Evolutionary conservation across 1,140 invertebrate genomes (phyloP), one percentile per base, ranked within the genome.

Genomic region (Tetramorium simillimum): DNA sequence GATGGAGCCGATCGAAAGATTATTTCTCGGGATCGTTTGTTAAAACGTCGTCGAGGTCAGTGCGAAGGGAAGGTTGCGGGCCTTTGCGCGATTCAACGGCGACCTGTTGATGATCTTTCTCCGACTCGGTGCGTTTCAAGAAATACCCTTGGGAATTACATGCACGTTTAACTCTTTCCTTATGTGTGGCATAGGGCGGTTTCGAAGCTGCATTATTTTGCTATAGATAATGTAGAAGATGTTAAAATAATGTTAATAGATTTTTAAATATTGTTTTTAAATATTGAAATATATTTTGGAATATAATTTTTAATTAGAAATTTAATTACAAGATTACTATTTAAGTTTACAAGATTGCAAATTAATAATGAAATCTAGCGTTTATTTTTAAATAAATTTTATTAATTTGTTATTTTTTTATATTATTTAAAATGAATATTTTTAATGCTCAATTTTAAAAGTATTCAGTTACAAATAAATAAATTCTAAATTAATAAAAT

Each of bases 21-120:
- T 62, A 84, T 73, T n/a, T 28, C 40, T 60, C 53, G 9, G 12
- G 3, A 58, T 75, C 24, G n/a, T 60, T 73, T 53, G 69, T 75
- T 46, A 28, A 84, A 75, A 33, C 69, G 58, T 75, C 78, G 37
- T 82, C 40, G 58, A 84, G 80, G 37, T 84, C 63, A 81, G 58
- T 77, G 28, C 46, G 3, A 67, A 84, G 40, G 18, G 24, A 73
- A 21, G 24, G 24, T 49, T 24, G 43, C 40, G 53, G 18, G 14
- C 49, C 51, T 81, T 81, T 81, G 69, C 69, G 53, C 69, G 77
- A 80, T 53, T 80, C 77, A 80, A 37, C 77, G 80, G 73, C 62
- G 69, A 89, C 88, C 86, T 89, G 88, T 89, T 89, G 88, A 89
- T 88, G 86, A 88, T 85, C 62, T 70, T 73, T 56, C 72, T 88